phyloP scores from a whole-genome alignment of 2,797 vertebrate genomes.

The Xenopus petersii region DNA sequence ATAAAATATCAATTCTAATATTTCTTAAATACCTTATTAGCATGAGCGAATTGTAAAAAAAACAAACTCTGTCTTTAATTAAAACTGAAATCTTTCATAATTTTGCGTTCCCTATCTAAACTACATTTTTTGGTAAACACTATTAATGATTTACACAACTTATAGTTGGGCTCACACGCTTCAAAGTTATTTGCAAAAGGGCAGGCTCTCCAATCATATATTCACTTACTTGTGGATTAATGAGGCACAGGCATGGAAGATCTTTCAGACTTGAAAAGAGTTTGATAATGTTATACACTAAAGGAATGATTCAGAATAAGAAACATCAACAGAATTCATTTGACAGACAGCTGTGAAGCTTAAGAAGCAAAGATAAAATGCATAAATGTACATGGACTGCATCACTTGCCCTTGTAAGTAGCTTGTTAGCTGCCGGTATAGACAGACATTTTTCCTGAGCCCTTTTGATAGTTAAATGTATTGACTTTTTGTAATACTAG shows the following conservation, averaged over 20 bases:
- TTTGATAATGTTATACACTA: neutral
- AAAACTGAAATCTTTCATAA: neutral
- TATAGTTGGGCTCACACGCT: neutral
- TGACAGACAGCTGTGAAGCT: neutral
- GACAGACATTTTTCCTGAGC: too few relatives aligned
- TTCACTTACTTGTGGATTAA: neutral
- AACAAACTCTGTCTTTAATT: neutral
- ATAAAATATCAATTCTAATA: slow-evolving; percentile 28
- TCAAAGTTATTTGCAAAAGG: slow-evolving; percentile 3
- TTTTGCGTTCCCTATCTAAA: neutral
- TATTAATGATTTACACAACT: neutral
- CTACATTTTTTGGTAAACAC: neutral
- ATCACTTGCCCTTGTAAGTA: too few relatives aligned
- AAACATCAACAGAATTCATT: neutral
- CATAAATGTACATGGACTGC: too few relatives aligned
- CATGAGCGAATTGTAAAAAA: slow-evolving; percentile 12
- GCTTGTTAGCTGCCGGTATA: too few relatives aligned
- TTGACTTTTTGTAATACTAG: too few relatives aligned
- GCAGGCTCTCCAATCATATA: neutral
- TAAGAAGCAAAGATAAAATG: neutral
- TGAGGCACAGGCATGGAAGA: neutral
- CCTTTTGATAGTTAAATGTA: too few relatives aligned
- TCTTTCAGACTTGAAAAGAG: neutral
- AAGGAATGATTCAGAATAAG: neutral
- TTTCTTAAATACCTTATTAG: slow-evolving; percentile 34